These are phyloP conservation scores for Trachelus troglodyta DNA, from an alignment of 2,888 invertebrate species.

Conservation along the genomic window DNA sequence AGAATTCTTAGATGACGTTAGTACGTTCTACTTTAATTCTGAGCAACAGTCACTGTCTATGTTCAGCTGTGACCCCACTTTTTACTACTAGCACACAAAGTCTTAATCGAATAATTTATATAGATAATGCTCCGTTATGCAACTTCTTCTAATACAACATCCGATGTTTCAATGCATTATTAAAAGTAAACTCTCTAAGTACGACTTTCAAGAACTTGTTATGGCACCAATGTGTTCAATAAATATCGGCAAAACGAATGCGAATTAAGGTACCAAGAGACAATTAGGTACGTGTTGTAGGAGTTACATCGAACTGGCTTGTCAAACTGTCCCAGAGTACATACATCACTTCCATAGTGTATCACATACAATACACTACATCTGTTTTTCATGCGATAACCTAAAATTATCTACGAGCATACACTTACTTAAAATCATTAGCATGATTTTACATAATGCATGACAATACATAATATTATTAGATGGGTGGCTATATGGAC, in stretches of 20 bases:
- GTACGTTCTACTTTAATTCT: not conserved
- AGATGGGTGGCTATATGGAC: slow-evolving; percentile 20
- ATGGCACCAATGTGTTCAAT: slow-evolving; percentile 12
- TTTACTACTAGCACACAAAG: no score
- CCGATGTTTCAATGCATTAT: not conserved
- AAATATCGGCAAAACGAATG: not conserved
- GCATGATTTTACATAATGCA: no score
- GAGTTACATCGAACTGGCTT: slow-evolving; percentile 17
- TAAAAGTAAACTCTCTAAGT: not conserved
- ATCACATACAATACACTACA: not conserved
- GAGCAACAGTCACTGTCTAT: no score
- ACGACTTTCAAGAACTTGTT: not conserved
- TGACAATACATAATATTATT: slow-evolving; percentile 27
- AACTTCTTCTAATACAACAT: not conserved
- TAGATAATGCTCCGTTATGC: not conserved
- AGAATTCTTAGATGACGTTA: no score
- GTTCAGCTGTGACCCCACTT: no score
- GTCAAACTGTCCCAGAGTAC: slow-evolving; percentile 1
- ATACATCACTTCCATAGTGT: not conserved
- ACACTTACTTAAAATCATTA: not conserved
- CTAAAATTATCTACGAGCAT: not conserved
- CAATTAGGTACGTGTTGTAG: slow-evolving; percentile 4
- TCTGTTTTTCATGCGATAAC: not conserved
- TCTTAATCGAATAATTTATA: not conserved
- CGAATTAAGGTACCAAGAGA: slow-evolving; percentile 4